phyloP scores from a whole-genome alignment of 2,797 vertebrate genomes.

The Argya squamiceps region DNA sequence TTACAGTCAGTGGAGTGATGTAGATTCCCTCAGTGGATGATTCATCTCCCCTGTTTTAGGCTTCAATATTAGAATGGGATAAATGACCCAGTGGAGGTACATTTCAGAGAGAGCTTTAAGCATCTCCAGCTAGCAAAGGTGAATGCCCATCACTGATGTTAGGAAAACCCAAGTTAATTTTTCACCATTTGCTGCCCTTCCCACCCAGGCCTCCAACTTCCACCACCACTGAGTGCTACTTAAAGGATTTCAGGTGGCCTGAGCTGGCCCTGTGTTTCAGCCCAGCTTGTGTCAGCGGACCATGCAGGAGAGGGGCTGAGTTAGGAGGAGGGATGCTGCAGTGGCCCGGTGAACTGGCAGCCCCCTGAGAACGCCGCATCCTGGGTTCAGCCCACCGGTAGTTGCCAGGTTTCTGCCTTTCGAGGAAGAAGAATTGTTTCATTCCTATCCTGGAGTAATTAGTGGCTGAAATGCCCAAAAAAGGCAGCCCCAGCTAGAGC shows the following conservation, averaged over 20 bases:
- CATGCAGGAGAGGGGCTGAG: not conserved
- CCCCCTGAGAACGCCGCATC: not conserved
- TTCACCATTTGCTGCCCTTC: not conserved
- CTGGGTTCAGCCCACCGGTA: not conserved
- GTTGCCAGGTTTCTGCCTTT: slow-evolving; percentile 18
- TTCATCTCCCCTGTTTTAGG: slow-evolving; percentile 28
- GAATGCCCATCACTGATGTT: accelerated
- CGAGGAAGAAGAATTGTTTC: slow-evolving; percentile 5
- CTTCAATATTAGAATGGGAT: not conserved
- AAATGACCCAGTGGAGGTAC: not conserved
- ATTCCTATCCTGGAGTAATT: slow-evolving; percentile 4
- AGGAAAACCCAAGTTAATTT: not conserved
- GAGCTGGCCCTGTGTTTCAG: not conserved
- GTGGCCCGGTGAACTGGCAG: not conserved
- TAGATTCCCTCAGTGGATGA: slow-evolving; percentile 11
- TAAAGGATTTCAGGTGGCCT: not conserved
- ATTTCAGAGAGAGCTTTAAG: not conserved
- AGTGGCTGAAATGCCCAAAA: not conserved
- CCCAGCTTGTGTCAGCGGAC: not conserved
- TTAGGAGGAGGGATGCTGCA: not conserved
- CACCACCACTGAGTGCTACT: not conserved
- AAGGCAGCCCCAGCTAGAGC: not conserved
- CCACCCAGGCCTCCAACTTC: not conserved
- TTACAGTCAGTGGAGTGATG: not conserved
- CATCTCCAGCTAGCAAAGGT: not conserved